phyloP scores from a whole-genome alignment of 2,888 invertebrate species.

The Brachyptera putata region DNA sequence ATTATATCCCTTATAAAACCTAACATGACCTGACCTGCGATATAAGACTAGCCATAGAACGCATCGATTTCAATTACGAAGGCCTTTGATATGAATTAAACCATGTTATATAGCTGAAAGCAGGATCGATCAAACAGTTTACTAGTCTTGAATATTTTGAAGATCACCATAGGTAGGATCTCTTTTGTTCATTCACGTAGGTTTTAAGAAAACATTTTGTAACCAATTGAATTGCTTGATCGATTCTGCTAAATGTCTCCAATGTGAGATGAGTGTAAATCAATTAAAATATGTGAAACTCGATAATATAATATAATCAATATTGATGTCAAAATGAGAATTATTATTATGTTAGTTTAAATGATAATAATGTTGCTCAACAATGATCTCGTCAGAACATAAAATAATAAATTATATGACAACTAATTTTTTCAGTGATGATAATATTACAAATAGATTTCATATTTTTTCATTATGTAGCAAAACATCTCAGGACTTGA shows the following conservation, averaged over 20 bases:
- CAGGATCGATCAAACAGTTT: no score
- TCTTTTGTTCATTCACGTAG: no score
- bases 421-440: background rate
- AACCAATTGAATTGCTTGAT: no score
- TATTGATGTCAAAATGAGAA: constrained; percentile 17
- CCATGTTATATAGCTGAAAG: constrained; percentile 15
- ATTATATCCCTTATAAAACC: background rate
- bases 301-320: constrained; percentile 5
- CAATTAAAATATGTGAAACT: constrained; percentile 6
- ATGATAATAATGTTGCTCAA: constrained; percentile 23
- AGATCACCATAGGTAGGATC: no score
- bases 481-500: background rate
- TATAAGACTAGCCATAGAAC: background rate
- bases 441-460: background rate
- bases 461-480: background rate
- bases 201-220: no score
- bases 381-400: constrained; percentile 17
- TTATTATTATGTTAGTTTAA: constrained; percentile 18
- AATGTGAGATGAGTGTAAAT: background rate
- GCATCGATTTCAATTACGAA: constrained; percentile 6
- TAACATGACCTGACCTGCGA: background rate
- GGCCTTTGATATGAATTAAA: constrained; percentile 10
- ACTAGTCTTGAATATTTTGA: no score
- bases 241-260: background rate
- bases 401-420: constrained; percentile 17